Percentiles rank a stretch among this genome's conserved stretches.
Evolutionary conservation across 2,888 invertebrate species (phyloP).

Genomic region (Raillietiella orientalis): DNA sequence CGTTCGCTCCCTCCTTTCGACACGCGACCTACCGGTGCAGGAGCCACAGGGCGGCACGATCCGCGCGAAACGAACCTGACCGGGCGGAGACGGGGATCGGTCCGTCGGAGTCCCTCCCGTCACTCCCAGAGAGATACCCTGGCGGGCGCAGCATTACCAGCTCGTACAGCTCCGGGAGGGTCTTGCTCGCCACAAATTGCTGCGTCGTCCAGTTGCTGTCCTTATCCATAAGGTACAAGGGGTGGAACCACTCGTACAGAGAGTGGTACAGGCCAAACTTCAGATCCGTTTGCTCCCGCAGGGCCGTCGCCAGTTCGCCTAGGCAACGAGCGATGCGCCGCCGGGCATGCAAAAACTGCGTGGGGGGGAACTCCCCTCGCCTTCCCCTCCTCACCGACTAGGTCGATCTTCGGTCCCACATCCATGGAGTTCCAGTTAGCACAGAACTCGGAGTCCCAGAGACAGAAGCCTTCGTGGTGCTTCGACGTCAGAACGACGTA

Average conservation of each 20-base stretch:
- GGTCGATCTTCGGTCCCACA: slow-evolving; percentile 37
- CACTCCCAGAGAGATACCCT: too few relatives aligned
- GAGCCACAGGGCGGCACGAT: too few relatives aligned
- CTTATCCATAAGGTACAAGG: slow-evolving; percentile 31
- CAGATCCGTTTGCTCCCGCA: slow-evolving; percentile 23
- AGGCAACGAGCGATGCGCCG: too few relatives aligned
- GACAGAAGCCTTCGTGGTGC: slow-evolving; percentile 55
- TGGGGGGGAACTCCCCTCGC: too few relatives aligned
- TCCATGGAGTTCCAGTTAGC: slow-evolving; percentile 58
- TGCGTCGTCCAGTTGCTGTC: slow-evolving; percentile 8
- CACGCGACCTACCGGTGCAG: too few relatives aligned
- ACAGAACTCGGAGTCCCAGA: slow-evolving; percentile 47
- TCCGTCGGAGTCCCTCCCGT: too few relatives aligned
- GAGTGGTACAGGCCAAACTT: slow-evolving; percentile 60
- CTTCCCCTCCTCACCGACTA: slow-evolving; percentile 31
- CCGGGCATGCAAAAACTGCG: slow-evolving; percentile 2
- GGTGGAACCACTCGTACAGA: slow-evolving; percentile 59
- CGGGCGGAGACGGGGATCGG: too few relatives aligned
- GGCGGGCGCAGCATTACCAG: slow-evolving; percentile 2
- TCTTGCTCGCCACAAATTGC: slow-evolving; percentile 9
- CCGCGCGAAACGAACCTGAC: too few relatives aligned
- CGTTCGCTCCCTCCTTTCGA: too few relatives aligned
- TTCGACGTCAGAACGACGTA: slow-evolving; percentile 56
- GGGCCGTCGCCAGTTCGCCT: slow-evolving; percentile 30
- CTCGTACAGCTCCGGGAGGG: slow-evolving; percentile 2